Percentiles rank a stretch among this genome's conserved stretches.
Evolutionary conservation across 2,113 vertebrate species (phyloP).

Genomic region (Channa argus): DNA sequence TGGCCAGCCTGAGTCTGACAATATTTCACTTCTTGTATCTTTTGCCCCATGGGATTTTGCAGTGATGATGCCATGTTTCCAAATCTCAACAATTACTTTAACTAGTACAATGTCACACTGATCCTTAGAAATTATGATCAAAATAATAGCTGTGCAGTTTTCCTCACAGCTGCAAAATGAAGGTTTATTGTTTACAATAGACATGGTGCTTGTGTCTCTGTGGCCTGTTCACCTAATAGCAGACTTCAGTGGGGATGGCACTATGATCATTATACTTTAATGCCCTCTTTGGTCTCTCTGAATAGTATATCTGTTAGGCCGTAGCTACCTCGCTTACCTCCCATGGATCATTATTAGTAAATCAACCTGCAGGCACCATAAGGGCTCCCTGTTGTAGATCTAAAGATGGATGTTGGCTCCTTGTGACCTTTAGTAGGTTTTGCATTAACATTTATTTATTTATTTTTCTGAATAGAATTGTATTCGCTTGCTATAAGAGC

Average conservation of each 20-base stretch:
- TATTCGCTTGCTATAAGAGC: not conserved
- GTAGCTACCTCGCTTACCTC: constrained; percentile 38
- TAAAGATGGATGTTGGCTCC: constrained; percentile 36
- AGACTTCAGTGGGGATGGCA: constrained; percentile 35
- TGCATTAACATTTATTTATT: constrained; percentile 20
- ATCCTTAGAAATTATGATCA: not conserved
- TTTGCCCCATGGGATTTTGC: not conserved
- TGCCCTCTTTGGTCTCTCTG: constrained; percentile 56
- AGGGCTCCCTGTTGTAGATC: constrained; percentile 34
- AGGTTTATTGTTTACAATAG: constrained; percentile 27
- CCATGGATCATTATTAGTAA: constrained; percentile 52
- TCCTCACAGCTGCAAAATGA: constrained; percentile 3
- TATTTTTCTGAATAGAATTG: constrained; percentile 21
- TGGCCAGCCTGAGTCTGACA: not conserved
- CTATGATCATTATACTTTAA: constrained; percentile 61
- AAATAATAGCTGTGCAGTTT: not conserved
- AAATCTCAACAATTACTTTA: not conserved
- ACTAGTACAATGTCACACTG: not conserved
- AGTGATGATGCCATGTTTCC: not conserved
- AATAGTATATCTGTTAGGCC: constrained; percentile 45
- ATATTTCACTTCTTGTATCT: not conserved
- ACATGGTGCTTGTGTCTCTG: constrained; percentile 4
- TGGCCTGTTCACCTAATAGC: constrained; percentile 23
- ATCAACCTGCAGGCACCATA: constrained; percentile 46
- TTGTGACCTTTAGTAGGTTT: constrained; percentile 55